Evolutionary conservation across 2,797 vertebrate genomes (phyloP).

Genomic region (Tokudaia tokunoshimensis): DNA sequence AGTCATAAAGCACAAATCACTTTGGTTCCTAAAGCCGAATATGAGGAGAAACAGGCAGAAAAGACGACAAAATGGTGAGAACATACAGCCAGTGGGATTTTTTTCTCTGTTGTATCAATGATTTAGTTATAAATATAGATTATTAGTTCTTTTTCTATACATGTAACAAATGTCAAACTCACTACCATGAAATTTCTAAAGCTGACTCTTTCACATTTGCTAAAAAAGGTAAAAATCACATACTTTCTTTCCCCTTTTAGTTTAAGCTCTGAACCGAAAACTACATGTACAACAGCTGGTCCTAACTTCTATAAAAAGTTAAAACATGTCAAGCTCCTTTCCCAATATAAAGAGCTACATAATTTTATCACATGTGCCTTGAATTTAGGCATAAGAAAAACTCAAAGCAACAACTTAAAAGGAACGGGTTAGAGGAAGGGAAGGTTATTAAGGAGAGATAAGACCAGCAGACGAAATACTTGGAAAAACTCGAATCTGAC

Average conservation of each 20-base stretch:
- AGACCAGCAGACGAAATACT: conserved; percentile 84
- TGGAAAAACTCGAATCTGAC: conserved; percentile 87
- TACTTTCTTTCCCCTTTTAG: conserved; percentile 75
- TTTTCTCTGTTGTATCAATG: conserved; percentile 83
- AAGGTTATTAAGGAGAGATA: conserved; percentile 69
- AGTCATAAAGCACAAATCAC: conserved; percentile 82
- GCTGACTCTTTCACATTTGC: conserved; percentile 83
- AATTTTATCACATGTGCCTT: conserved; percentile 80
- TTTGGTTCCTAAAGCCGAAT: conserved; percentile 82
- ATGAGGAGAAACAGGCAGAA: conserved; percentile 77
- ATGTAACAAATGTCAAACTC: conserved; percentile 84
- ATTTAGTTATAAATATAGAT: conserved; percentile 88
- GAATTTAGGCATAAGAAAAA: conserved; percentile 78
- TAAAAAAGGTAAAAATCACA: conserved; percentile 83
- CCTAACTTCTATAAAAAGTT: conserved; percentile 82
- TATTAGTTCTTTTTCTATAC: conserved; percentile 84
- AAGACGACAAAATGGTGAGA: conserved; percentile 80
- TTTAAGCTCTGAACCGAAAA: conserved; percentile 78
- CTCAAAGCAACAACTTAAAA: conserved; percentile 77
- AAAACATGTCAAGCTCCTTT: conserved; percentile 55
- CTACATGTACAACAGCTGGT: conserved; percentile 63
- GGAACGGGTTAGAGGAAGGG: conserved; percentile 49
- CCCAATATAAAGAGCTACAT: conserved; percentile 81
- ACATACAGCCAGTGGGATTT: conserved; percentile 69
- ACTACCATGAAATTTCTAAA: conserved; percentile 83